Percentiles rank a stretch among this genome's conserved stretches.
These are phyloP conservation scores for Drosophila azteca DNA, from an alignment of 1,140 invertebrate species.

Conservation along the genomic window DNA sequence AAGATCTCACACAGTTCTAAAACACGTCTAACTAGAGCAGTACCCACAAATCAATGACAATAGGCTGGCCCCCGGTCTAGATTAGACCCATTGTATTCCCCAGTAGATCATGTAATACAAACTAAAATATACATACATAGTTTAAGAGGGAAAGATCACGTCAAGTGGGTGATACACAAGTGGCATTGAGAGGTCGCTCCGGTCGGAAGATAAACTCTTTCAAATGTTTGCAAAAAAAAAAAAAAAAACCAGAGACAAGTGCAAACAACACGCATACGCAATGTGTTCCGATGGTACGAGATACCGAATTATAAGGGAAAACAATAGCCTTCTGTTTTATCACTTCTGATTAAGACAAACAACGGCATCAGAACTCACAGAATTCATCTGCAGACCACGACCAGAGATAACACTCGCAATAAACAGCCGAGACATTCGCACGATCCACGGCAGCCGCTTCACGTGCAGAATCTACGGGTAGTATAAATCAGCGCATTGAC, in stretches of 20 bases:
- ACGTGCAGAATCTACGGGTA: constrained; percentile 51
- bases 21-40: too few species aligned
- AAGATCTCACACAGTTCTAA: too few species aligned
- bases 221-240: constrained; percentile 21
- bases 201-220: constrained; percentile 44
- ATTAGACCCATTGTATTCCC: too few species aligned
- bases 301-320: neutral
- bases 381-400: constrained; percentile 58
- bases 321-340: constrained; percentile 38
- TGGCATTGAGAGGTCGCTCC: constrained; percentile 57
- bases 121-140: neutral
- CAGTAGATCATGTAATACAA: too few species aligned
- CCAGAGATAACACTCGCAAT: constrained; percentile 32
- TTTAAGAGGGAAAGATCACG: constrained; percentile 10
- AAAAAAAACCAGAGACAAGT: constrained; percentile 4
- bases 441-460: constrained; percentile 35
- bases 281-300: constrained; percentile 23
- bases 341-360: constrained; percentile 49
- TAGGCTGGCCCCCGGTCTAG: too few species aligned
- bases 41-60: neutral
- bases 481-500: constrained; percentile 63
- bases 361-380: constrained; percentile 32
- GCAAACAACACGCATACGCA: constrained; percentile 73
- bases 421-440: constrained; percentile 14
- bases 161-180: constrained; percentile 22